phyloP scores from a whole-genome alignment of 2,888 invertebrate species.

The Nephrotoma appendiculata region DNA sequence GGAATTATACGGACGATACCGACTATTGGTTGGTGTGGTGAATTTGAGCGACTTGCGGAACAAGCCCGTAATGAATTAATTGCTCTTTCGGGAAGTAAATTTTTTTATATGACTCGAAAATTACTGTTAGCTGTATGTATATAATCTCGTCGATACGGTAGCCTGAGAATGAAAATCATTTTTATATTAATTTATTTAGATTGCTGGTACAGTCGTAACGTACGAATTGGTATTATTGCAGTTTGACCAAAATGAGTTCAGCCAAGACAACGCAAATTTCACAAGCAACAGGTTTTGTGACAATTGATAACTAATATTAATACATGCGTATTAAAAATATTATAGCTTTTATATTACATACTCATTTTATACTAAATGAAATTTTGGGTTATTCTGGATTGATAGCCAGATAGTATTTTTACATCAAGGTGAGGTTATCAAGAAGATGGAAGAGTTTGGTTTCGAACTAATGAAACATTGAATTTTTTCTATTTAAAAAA shows the following conservation, averaged over 20 bases:
- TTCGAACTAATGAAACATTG: too few species aligned
- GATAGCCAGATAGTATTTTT: too few species aligned
- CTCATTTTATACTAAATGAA: too few species aligned
- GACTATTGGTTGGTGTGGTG: background rate
- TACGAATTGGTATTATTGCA: constrained; percentile 4
- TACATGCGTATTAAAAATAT: too few species aligned
- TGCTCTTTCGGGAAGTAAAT: background rate
- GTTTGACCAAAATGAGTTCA: background rate
- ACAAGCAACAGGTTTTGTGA: background rate
- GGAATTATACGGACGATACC: constrained; percentile 24
- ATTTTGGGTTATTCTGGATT: too few species aligned
- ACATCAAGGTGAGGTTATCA: too few species aligned
- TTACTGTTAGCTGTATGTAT: background rate
- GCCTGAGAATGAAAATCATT: background rate
- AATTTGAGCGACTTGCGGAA: constrained; percentile 1
- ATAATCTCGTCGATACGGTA: background rate
- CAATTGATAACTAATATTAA: too few species aligned
- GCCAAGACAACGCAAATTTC: background rate
- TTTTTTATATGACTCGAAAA: constrained; percentile 1
- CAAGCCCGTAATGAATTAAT: background rate
- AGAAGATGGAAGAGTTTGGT: too few species aligned
- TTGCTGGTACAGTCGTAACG: constrained; percentile 1
- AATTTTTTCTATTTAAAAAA: too few species aligned
- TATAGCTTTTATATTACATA: too few species aligned
- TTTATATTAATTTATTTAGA: background rate